These are phyloP conservation scores for Eupeodes luniger DNA, from an alignment of 2,888 invertebrate species.

Conservation along the genomic window DNA sequence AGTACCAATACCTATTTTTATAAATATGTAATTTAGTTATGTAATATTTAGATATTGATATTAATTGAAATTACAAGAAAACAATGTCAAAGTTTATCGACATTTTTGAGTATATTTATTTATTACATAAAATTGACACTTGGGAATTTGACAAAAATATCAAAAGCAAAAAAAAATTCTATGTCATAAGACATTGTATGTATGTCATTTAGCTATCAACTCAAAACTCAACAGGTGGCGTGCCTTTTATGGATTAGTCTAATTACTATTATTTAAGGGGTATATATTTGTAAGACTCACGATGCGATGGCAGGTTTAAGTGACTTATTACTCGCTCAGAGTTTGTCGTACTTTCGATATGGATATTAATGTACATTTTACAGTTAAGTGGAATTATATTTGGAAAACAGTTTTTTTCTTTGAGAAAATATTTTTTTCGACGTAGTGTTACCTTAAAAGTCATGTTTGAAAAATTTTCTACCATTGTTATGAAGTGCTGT, in stretches of 20 bases:
- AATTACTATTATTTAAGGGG: constrained; percentile 25
- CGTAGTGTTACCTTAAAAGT: no score
- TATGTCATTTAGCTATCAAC: not conserved
- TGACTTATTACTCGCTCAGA: constrained; percentile 20
- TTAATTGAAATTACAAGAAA: no score
- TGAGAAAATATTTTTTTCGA: no score
- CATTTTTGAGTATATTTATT: not conserved
- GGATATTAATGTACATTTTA: not conserved
- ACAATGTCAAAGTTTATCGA: not conserved
- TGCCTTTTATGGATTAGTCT: constrained; percentile 32
- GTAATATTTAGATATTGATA: not conserved
- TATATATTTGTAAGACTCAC: not conserved
- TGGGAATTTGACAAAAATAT: not conserved
- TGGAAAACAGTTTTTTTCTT: not conserved
- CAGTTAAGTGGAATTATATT: not conserved
- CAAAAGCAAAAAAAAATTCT: not conserved
- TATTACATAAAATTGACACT: constrained; percentile 9
- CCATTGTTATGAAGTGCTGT: no score
- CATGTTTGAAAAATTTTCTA: no score
- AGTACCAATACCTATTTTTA: not conserved
- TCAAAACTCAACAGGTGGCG: constrained; percentile 16
- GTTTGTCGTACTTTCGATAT: not conserved
- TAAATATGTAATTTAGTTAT: not conserved
- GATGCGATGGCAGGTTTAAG: not conserved
- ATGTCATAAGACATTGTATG: not conserved